Evolutionary conservation across 1,140 invertebrate genomes (phyloP).

Genomic region (Temnothorax curvispinosus): DNA sequence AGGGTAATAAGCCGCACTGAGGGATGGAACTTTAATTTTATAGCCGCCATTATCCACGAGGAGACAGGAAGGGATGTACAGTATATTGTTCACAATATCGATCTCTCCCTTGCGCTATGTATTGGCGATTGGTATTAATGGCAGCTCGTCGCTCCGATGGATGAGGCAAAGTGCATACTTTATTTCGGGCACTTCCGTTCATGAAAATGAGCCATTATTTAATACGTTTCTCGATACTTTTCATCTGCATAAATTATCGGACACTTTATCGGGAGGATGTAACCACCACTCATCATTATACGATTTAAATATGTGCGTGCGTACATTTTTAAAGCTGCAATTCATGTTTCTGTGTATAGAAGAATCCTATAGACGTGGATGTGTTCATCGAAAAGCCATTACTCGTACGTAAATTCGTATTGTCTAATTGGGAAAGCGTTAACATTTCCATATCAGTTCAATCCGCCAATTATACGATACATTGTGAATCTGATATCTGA

Average conservation of each 20-base stretch:
- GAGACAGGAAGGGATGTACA: not conserved
- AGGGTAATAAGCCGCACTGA: slow-evolving; percentile 46
- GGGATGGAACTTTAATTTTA: slow-evolving; percentile 62
- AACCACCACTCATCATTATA: not conserved
- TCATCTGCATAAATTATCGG: slow-evolving; percentile 50
- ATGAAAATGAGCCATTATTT: slow-evolving; percentile 51
- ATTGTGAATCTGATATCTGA: slow-evolving; percentile 31
- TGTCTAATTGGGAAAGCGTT: slow-evolving; percentile 31
- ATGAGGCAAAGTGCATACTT: slow-evolving; percentile 59
- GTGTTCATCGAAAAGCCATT: not conserved
- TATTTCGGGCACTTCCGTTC: slow-evolving; percentile 52
- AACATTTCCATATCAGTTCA: slow-evolving; percentile 15
- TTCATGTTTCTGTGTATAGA: not conserved
- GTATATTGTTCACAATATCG: slow-evolving; percentile 56
- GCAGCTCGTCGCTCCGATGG: slow-evolving; percentile 45
- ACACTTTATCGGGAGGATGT: slow-evolving; percentile 24
- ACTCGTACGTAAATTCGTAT: slow-evolving; percentile 13
- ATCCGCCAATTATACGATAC: slow-evolving; percentile 31
- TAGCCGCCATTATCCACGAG: slow-evolving; percentile 55
- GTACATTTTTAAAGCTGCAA: slow-evolving; percentile 30
- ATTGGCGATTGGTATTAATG: slow-evolving; percentile 61
- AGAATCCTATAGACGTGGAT: not conserved
- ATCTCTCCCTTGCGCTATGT: slow-evolving; percentile 23
- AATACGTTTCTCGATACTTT: slow-evolving; percentile 54
- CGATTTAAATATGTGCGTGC: slow-evolving; percentile 19